Conservation (phyloP, 2,113 vertebrate species). For the Bombycilla garrulus region DNA sequence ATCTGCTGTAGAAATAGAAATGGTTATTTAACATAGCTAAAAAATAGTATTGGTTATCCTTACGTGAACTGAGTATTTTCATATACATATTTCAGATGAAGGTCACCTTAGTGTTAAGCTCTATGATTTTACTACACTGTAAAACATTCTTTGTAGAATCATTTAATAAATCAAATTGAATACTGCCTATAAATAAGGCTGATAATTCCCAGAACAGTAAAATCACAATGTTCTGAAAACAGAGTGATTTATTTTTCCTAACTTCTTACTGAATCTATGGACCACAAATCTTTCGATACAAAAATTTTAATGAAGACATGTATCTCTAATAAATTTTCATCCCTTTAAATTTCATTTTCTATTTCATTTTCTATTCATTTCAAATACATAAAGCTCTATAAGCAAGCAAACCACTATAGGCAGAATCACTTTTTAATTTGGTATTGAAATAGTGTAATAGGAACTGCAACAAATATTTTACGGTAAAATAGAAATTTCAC, state of each 20-base stretch:
- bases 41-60: background rate
- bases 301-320: conserved; percentile 9
- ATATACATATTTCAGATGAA: background rate
- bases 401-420: background rate
- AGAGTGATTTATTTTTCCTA: conserved; percentile 9
- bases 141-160: conserved; percentile 34
- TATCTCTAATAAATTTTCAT: conserved; percentile 26
- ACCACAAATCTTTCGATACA: background rate
- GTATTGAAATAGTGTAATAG: background rate
- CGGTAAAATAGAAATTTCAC: background rate
- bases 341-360: background rate
- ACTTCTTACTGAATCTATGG: background rate
- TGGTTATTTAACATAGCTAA: background rate
- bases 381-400: background rate
- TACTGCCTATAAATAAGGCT: conserved; percentile 32
- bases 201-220: conserved; percentile 48
- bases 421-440: background rate
- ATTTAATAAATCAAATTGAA: conserved; percentile 42
- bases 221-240: conserved; percentile 37
- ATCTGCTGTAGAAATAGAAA: background rate
- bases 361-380: background rate
- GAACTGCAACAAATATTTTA: background rate
- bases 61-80: background rate
- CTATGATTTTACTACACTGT: conserved; percentile 7
- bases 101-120: conserved; percentile 24